These are phyloP conservation scores for Verasper variegatus DNA, from an alignment of 2,113 vertebrate genomes.

Conservation along the genomic window DNA sequence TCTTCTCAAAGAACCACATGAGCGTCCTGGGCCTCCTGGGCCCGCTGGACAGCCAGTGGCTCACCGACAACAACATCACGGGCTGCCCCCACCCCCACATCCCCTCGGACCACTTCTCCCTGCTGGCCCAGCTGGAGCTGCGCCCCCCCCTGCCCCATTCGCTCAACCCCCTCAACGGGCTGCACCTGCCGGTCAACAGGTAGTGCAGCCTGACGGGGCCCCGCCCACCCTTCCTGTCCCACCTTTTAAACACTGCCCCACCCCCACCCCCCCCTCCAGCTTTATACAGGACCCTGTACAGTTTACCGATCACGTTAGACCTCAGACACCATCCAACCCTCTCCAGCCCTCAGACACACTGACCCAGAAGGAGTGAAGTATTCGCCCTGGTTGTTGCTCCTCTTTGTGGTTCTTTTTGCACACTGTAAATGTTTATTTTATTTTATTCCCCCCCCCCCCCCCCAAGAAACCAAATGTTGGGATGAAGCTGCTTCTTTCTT, in stretches of 20 bases:
- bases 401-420: constrained; percentile 49
- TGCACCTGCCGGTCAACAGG: constrained; percentile 94
- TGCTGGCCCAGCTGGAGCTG: constrained; percentile 98
- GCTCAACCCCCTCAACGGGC: constrained; percentile 90
- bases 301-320: constrained; percentile 36
- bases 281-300: constrained; percentile 66
- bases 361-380: constrained; percentile 89
- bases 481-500: constrained; percentile 22
- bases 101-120: constrained; percentile 99
- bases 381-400: constrained; percentile 58
- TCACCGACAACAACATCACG: constrained; percentile 97
- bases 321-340: constrained; percentile 29
- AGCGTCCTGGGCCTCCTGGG: constrained; percentile 94
- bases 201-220: constrained; percentile 83
- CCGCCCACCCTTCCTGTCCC: neutral
- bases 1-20: constrained; percentile 99
- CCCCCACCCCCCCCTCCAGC: constrained; percentile 12
- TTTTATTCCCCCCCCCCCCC: neutral
- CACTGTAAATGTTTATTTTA: constrained; percentile 38
- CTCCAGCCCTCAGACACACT: neutral
- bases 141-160: constrained; percentile 86
- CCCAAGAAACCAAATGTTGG: constrained; percentile 63
- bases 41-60: constrained; percentile 97
- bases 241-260: constrained; percentile 46
- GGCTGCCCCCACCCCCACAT: constrained; percentile 99